Evolutionary conservation across 2,888 invertebrate genomes (phyloP).

Genomic region (Drosophila sordidula): DNA sequence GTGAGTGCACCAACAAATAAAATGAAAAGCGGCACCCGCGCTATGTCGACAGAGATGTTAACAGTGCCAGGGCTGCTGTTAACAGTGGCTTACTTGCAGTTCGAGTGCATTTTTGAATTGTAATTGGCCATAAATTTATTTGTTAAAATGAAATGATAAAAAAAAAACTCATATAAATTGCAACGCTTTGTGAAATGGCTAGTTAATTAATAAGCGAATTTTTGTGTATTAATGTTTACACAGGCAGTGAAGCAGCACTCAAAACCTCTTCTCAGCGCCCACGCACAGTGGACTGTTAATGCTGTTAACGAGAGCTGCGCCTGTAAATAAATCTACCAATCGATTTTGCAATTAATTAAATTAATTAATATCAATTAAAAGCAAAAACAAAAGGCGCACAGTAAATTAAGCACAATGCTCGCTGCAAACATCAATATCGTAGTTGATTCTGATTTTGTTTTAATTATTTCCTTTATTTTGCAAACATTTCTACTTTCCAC

Average conservation of each 20-base stretch:
- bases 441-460: slow-evolving; percentile 37
- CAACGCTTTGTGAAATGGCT: slow-evolving; percentile 11
- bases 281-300: slow-evolving; percentile 1
- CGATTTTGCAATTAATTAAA: slow-evolving; percentile 71
- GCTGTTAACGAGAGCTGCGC: slow-evolving; percentile 6
- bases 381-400: slow-evolving; percentile 21
- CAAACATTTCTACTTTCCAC: slow-evolving; percentile 14
- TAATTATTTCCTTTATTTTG: slow-evolving; percentile 23
- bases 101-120: background rate
- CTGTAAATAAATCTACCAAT: slow-evolving; percentile 40
- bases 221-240: slow-evolving; percentile 32
- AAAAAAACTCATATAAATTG: background rate
- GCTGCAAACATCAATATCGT: slow-evolving; percentile 40
- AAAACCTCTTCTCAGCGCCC: slow-evolving; percentile 1
- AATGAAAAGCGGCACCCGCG: background rate
- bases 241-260: slow-evolving; percentile 18
- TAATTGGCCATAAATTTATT: background rate
- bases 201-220: slow-evolving; percentile 52
- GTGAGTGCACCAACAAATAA: background rate
- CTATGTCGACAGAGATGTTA: background rate
- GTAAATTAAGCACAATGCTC: slow-evolving; percentile 46
- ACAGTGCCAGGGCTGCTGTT: slow-evolving; percentile 1
- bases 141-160: background rate
- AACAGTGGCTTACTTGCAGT: background rate
- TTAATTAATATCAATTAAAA: slow-evolving; percentile 74